Conservation (phyloP, 2,113 vertebrate genomes). For the Ageneiosus marmoratus region DNA sequence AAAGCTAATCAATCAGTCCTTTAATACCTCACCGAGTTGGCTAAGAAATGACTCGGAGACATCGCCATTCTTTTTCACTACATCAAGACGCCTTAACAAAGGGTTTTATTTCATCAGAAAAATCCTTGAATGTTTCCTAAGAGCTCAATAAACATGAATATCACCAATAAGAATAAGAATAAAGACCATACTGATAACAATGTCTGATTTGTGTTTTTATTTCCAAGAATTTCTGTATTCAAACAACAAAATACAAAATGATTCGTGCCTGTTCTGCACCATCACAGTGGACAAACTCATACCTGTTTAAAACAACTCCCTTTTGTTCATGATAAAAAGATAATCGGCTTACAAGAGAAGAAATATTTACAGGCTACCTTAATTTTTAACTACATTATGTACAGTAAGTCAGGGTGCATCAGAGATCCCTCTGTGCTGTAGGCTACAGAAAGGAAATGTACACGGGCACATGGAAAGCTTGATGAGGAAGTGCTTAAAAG, state of each 20-base stretch:
- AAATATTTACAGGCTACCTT: conserved; percentile 54
- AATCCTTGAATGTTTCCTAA: background rate
- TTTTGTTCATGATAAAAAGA: conserved; percentile 62
- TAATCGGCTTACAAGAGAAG: conserved; percentile 45
- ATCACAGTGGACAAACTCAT: conserved; percentile 21
- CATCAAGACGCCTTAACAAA: background rate
- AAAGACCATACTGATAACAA: background rate
- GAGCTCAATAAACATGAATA: background rate
- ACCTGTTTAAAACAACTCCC: conserved; percentile 62
- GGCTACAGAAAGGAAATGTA: conserved; percentile 20
- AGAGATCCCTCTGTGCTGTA: conserved; percentile 28
- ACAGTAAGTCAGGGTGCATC: conserved; percentile 41
- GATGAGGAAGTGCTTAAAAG: conserved; percentile 50
- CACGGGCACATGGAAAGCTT: conserved; percentile 56
- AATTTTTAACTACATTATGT: conserved; percentile 47
- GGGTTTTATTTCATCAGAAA: background rate
- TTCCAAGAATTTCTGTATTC: conserved; percentile 53
- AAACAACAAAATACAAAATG: conserved; percentile 58
- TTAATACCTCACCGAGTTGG: conserved; percentile 37
- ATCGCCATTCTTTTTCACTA: background rate
- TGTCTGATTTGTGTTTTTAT: conserved; percentile 52
- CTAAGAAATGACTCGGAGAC: conserved; percentile 8
- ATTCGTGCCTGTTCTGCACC: background rate
- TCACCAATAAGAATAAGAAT: background rate
- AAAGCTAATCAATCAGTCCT: conserved; percentile 37